Evolutionary conservation across 2,113 vertebrate genomes (phyloP).

Genomic region (Scophthalmus maximus): DNA sequence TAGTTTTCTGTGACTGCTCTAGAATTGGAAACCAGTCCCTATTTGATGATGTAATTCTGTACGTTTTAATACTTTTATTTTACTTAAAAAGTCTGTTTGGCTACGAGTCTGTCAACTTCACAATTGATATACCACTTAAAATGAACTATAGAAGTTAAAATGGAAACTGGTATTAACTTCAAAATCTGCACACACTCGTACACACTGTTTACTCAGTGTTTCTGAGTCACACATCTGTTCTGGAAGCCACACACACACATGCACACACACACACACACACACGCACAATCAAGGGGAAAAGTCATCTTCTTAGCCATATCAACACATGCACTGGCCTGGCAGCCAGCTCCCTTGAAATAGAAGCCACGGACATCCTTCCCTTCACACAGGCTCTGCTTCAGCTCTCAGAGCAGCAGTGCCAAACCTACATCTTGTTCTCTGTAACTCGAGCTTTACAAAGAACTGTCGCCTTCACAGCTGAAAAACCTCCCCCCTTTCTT

Average conservation of each 20-base stretch:
- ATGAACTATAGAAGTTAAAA: neutral
- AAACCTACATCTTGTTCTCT: constrained; percentile 54
- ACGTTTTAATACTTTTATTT: too few relatives aligned
- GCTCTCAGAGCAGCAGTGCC: constrained; percentile 21
- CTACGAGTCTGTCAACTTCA: neutral
- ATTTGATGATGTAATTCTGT: too few relatives aligned
- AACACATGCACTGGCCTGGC: constrained; percentile 61
- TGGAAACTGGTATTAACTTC: neutral
- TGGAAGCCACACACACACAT: constrained; percentile 2
- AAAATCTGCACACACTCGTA: neutral
- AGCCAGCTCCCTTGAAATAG: constrained; percentile 58
- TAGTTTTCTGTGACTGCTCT: too few relatives aligned
- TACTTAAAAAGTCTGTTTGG: neutral
- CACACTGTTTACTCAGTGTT: neutral
- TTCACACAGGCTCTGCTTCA: constrained; percentile 27
- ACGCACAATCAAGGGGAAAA: constrained; percentile 24
- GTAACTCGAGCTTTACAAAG: constrained; percentile 42
- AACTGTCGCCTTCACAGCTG: constrained; percentile 11
- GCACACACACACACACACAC: neutral
- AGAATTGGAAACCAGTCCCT: too few relatives aligned
- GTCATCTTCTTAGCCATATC: constrained; percentile 63
- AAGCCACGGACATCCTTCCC: constrained; percentile 45
- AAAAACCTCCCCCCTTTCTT: constrained; percentile 4
- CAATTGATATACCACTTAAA: too few relatives aligned
- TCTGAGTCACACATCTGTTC: constrained; percentile 49